Evolutionary conservation across 2,888 invertebrate species (phyloP), one percentile per base, ranked within the genome.

Genomic region (Rapana venosa): DNA sequence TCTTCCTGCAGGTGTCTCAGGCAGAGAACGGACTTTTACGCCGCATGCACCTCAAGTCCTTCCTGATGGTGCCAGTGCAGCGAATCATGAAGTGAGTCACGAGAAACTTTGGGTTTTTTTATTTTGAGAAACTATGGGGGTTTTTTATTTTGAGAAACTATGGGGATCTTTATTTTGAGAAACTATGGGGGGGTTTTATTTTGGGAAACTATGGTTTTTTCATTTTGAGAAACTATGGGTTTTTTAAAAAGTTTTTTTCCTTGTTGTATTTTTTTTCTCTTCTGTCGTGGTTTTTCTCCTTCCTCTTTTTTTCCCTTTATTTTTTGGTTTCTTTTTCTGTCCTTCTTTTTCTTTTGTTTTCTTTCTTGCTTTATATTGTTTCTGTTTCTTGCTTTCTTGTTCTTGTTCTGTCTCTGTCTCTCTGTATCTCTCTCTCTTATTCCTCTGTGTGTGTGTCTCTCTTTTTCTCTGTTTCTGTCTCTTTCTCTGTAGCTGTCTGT

Each of bases 11-110:
- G 96, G 99, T 99, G 90, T 99, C 99, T 74, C 99, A 99, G 97
- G 98, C 98, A 98, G 99, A 99, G 96, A 99, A 99, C 96, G 97
- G 98, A 35, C 98, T 98, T 92, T 97, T 99, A 93, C 97, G 99
- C 93, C 97, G 99, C 94, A 99, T 99, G 99, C 99, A 99, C 96
- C 97, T 99, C 87, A 98, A 99, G 96, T 98, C 99, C n/a, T 99
- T 99, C 96, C 97, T 99, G 90, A 99, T 99, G 98, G 98, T 98
- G 94, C 99, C 99, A 92, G 99, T 99, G 92, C 99, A 99, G 97
- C 97, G 99, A 96, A 98, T 99, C 94, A 99, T 99, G 94, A 99
- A 99, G 97, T 96, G 92, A 94, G 95, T 92, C 47, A 47, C 47
- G 47, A 47, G 8, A 47, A n/a, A n/a, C n/a, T n/a, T n/a, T 47